These are phyloP conservation scores for Hyles vespertilio DNA, from an alignment of 1,140 invertebrate species.

Conservation along the genomic window DNA sequence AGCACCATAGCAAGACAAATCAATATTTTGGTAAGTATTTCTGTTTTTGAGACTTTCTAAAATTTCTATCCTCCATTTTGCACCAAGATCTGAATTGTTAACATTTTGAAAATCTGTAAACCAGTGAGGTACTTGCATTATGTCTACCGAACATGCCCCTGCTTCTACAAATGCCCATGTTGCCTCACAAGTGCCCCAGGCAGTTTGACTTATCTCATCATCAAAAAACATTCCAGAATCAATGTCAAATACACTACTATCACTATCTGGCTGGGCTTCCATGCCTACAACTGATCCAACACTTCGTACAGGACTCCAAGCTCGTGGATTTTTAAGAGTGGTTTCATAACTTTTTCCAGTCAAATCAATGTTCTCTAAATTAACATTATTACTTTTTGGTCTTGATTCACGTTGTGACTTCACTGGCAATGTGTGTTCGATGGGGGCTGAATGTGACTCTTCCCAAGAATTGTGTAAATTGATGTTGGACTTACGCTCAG, in stretches of 20 bases:
- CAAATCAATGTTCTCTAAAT: constrained; percentile 73
- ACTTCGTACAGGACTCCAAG: constrained; percentile 89
- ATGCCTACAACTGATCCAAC: constrained; percentile 87
- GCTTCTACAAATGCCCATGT: constrained; percentile 87
- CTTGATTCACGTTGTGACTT: constrained; percentile 57
- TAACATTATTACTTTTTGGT: constrained; percentile 58
- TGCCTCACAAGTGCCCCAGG: constrained; percentile 85
- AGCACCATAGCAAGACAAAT: constrained; percentile 80
- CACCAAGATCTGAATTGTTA: constrained; percentile 79
- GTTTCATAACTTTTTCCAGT: constrained; percentile 80
- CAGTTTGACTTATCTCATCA: constrained; percentile 81
- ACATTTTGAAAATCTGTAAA: constrained; percentile 77
- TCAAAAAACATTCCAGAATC: constrained; percentile 87
- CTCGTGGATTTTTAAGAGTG: constrained; percentile 83
- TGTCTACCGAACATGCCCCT: constrained; percentile 85
- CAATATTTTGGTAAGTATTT: constrained; percentile 68
- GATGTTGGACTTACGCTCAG: constrained; percentile 59
- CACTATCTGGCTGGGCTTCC: constrained; percentile 87
- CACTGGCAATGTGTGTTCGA: constrained; percentile 68
- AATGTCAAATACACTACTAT: constrained; percentile 86
- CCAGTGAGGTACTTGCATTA: constrained; percentile 85
- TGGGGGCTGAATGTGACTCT: constrained; percentile 73
- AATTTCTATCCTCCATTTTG: constrained; percentile 86
- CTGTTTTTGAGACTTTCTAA: constrained; percentile 81
- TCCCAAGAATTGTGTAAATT: constrained; percentile 70